Evolutionary conservation across 2,888 invertebrate species (phyloP).

Genomic region (Tenthredo mesomela): DNA sequence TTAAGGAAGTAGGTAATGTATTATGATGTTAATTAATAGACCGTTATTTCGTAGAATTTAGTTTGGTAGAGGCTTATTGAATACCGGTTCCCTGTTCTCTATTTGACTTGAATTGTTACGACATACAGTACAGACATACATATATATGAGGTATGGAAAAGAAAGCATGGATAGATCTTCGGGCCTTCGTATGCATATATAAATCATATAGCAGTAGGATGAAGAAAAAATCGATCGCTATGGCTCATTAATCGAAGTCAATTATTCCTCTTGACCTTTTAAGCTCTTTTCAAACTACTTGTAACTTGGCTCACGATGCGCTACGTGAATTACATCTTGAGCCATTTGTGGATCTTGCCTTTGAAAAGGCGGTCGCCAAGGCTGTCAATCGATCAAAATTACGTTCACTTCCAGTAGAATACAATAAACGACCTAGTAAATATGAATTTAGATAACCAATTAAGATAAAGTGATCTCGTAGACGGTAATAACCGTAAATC

Average conservation of each 20-base stretch:
- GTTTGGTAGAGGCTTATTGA: background rate
- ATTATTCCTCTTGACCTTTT: slow-evolving; percentile 25
- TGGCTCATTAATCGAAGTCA: slow-evolving; percentile 30
- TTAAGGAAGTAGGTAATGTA: background rate
- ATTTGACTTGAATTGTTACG: background rate
- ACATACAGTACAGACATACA: background rate
- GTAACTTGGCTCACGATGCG: slow-evolving; percentile 12
- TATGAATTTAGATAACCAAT: slow-evolving; percentile 24
- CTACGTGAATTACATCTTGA: slow-evolving; percentile 1
- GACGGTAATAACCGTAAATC: slow-evolving; percentile 9
- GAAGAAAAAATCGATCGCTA: background rate
- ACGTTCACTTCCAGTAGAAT: slow-evolving; percentile 4
- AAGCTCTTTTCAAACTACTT: background rate
- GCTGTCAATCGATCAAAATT: slow-evolving; percentile 35
- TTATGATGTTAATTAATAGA: background rate
- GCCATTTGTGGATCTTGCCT: background rate
- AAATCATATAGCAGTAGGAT: slow-evolving; percentile 9
- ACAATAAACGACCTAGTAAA: background rate
- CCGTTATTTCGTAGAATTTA: slow-evolving; percentile 5
- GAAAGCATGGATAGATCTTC: background rate
- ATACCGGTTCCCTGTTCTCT: slow-evolving; percentile 8
- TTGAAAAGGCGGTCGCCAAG: background rate
- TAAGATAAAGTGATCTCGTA: slow-evolving; percentile 23
- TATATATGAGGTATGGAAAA: background rate
- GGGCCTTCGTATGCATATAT: background rate